These are phyloP conservation scores for Diploptera punctata DNA, from an alignment of 2,888 invertebrate species.

Conservation along the genomic window DNA sequence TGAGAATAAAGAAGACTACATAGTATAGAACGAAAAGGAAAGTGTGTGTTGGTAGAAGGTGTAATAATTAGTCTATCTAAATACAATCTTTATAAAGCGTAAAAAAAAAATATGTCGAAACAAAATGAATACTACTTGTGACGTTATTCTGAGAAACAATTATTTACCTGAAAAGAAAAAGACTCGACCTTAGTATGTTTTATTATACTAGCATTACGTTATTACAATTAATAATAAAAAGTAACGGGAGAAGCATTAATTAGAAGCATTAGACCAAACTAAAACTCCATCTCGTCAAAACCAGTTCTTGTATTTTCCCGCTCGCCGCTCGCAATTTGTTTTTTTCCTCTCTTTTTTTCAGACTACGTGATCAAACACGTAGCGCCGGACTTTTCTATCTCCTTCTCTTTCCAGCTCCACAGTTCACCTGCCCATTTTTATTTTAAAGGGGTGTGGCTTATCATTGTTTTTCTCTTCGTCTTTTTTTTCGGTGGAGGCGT, in stretches of 20 bases:
- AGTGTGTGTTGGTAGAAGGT: too few species aligned
- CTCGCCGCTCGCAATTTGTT: constrained; percentile 27
- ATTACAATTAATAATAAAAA: constrained; percentile 32
- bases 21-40: too few species aligned
- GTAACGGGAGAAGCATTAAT: constrained; percentile 29
- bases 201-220: constrained; percentile 31
- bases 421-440: constrained; percentile 30
- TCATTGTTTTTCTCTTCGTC: constrained; percentile 27
- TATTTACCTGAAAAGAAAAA: too few species aligned
- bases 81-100: too few species aligned
- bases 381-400: too few species aligned
- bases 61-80: too few species aligned
- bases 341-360: too few species aligned
- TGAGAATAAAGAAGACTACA: too few species aligned
- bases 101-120: too few species aligned
- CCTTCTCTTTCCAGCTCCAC: background rate
- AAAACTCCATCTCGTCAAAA: constrained; percentile 19
- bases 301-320: constrained; percentile 29
- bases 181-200: too few species aligned
- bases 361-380: constrained; percentile 29
- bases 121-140: too few species aligned
- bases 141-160: too few species aligned
- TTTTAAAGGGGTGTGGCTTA: constrained; percentile 24
- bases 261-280: constrained; percentile 27
- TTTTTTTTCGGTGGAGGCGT: constrained; percentile 29